Evolutionary conservation across 2,888 invertebrate species (phyloP).

Genomic region (Alentia gelatinosa): DNA sequence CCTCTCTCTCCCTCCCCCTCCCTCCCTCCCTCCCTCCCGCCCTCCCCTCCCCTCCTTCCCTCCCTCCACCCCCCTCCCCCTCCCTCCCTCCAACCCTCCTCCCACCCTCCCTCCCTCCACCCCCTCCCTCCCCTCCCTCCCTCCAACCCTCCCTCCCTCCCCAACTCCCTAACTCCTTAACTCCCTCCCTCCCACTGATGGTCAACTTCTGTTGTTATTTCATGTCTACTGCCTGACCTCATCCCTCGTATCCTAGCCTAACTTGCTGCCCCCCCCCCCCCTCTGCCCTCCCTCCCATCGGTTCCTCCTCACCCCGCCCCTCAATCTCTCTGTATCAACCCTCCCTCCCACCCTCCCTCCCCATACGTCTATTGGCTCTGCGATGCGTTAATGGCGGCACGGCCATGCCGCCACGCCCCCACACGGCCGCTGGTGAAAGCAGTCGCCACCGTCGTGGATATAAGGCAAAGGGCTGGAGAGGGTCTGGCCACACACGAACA

Average conservation of each 20-base stretch:
- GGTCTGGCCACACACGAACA: background rate
- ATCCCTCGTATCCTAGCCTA: no score
- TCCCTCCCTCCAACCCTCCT: background rate
- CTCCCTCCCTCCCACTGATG: no score
- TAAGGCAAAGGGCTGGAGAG: background rate
- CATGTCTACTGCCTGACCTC: no score
- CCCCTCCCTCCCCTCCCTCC: slow-evolving; percentile 17
- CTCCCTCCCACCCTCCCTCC: no score
- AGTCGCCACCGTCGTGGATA: background rate
- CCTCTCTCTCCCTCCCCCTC: background rate
- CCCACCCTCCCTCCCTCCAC: background rate
- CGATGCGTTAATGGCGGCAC: background rate
- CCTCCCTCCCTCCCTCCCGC: background rate
- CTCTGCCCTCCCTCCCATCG: no score
- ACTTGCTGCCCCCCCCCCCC: no score
- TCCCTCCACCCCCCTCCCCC: background rate
- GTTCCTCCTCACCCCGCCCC: no score
- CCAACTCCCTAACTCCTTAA: no score
- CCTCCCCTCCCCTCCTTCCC: background rate
- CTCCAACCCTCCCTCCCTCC: background rate
- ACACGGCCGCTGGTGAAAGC: background rate
- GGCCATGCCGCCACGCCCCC: background rate
- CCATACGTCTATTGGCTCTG: no score
- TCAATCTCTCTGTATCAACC: no score
- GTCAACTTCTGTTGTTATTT: no score